phyloP scores from a whole-genome alignment of 2,888 invertebrate species.

The Caenorhabditis sp. region DNA sequence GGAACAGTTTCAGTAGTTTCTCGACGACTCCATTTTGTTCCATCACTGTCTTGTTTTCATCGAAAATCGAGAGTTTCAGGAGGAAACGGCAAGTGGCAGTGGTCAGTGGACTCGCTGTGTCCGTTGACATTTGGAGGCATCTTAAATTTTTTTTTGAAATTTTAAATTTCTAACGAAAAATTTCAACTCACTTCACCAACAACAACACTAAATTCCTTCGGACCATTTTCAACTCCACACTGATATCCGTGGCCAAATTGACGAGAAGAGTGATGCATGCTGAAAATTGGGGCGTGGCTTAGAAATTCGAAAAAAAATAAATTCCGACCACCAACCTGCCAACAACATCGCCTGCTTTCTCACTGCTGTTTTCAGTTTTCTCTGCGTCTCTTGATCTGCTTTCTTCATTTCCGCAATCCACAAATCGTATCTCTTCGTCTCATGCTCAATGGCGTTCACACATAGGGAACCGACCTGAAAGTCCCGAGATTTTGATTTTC shows the following conservation, averaged over 20 bases:
- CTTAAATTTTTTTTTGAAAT: slow-evolving; percentile 27
- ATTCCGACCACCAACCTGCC: slow-evolving; percentile 85
- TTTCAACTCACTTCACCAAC: slow-evolving; percentile 86
- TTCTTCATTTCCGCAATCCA: slow-evolving; percentile 87
- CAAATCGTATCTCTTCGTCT: slow-evolving; percentile 93
- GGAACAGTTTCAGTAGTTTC: slow-evolving; percentile 90
- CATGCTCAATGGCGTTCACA: slow-evolving; percentile 96
- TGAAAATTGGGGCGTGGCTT: slow-evolving; percentile 80
- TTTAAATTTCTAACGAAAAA: neutral
- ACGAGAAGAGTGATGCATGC: slow-evolving; percentile 94
- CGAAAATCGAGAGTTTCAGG: slow-evolving; percentile 94
- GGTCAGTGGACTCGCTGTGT: slow-evolving; percentile 29
- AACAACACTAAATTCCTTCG: slow-evolving; percentile 85
- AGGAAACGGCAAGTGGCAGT: slow-evolving; percentile 87
- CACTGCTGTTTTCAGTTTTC: slow-evolving; percentile 91
- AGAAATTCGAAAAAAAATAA: neutral
- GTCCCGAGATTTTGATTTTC: too few relatives aligned
- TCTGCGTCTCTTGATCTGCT: slow-evolving; percentile 83
- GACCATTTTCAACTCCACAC: slow-evolving; percentile 98
- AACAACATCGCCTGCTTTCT: slow-evolving; percentile 96
- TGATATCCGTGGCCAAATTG: slow-evolving; percentile 95
- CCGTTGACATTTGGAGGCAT: slow-evolving; percentile 53
- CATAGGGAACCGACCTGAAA: slow-evolving; percentile 90
- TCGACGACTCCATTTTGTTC: slow-evolving; percentile 90
- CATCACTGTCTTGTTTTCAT: slow-evolving; percentile 96